Conservation (phyloP, 2,888 invertebrate genomes). For the Hedychridium roseum region DNA sequence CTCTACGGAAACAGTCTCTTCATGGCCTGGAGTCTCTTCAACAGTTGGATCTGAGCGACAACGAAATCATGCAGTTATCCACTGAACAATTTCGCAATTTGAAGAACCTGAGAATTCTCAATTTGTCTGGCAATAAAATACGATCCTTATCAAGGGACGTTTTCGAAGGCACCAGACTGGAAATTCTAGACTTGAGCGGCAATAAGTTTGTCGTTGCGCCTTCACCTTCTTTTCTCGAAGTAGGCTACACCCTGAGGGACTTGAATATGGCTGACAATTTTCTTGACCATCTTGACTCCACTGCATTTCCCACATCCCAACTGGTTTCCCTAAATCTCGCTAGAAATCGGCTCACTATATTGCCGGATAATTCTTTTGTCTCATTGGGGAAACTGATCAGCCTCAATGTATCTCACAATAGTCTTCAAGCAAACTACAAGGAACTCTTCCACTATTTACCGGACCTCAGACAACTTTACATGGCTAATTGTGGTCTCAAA, state of each 20-base stretch:
- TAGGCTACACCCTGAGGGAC: constrained; percentile 80
- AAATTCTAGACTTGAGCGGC: constrained; percentile 80
- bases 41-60: constrained; percentile 80
- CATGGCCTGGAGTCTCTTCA: constrained; percentile 78
- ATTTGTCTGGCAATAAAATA: constrained; percentile 77
- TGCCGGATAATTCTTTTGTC: constrained; percentile 89
- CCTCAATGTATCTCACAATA: constrained; percentile 83
- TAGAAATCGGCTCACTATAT: constrained; percentile 81
- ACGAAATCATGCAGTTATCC: constrained; percentile 78
- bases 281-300: constrained; percentile 86
- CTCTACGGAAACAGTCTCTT: constrained; percentile 79
- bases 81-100: constrained; percentile 83
- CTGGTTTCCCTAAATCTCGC: constrained; percentile 80
- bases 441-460: constrained; percentile 88
- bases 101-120: constrained; percentile 76
- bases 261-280: constrained; percentile 82
- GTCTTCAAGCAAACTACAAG: constrained; percentile 78
- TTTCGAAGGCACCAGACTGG: constrained; percentile 81
- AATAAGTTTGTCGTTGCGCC: constrained; percentile 85
- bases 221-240: constrained; percentile 78
- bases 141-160: constrained; percentile 79
- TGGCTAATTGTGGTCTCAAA: constrained; percentile 80
- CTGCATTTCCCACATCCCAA: constrained; percentile 85
- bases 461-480: constrained; percentile 78
- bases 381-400: constrained; percentile 80